Conservation (phyloP, 2,888 invertebrate species). For the Heliconius ethilla region DNA sequence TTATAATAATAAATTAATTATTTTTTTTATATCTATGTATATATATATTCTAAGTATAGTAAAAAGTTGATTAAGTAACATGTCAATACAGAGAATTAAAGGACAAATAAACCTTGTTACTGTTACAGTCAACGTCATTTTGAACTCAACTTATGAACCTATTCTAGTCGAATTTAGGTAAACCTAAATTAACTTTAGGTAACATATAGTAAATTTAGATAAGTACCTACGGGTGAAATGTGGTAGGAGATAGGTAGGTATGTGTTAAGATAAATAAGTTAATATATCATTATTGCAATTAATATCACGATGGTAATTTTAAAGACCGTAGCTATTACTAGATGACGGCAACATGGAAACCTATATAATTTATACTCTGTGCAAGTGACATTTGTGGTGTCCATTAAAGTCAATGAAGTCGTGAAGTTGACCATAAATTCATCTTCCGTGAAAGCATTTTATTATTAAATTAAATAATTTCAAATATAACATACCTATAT, state of each 20-base stretch:
- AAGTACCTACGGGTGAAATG: background rate
- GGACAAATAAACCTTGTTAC: too few relatives aligned
- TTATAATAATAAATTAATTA: too few relatives aligned
- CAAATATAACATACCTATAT: background rate
- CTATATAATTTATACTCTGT: constrained; percentile 6
- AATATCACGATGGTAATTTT: background rate
- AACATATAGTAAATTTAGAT: background rate
- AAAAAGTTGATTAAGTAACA: too few relatives aligned
- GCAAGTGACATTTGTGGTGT: constrained; percentile 15
- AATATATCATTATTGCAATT: background rate
- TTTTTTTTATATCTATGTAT: too few relatives aligned
- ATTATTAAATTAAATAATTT: constrained; percentile 3
- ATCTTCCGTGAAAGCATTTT: background rate
- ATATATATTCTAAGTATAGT: too few relatives aligned
- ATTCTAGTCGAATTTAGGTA: too few relatives aligned
- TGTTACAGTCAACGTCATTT: too few relatives aligned
- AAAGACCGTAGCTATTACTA: background rate
- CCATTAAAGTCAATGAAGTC: constrained; percentile 16
- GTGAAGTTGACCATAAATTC: constrained; percentile 12
- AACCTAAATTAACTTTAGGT: background rate
- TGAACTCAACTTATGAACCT: too few relatives aligned
- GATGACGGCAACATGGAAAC: constrained; percentile 9
- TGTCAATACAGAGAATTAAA: too few relatives aligned
- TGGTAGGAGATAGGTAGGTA: background rate
- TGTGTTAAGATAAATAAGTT: background rate